These are phyloP conservation scores for Neosilurus hyrtlii DNA, from an alignment of 2,797 vertebrate species.

Conservation along the genomic window DNA sequence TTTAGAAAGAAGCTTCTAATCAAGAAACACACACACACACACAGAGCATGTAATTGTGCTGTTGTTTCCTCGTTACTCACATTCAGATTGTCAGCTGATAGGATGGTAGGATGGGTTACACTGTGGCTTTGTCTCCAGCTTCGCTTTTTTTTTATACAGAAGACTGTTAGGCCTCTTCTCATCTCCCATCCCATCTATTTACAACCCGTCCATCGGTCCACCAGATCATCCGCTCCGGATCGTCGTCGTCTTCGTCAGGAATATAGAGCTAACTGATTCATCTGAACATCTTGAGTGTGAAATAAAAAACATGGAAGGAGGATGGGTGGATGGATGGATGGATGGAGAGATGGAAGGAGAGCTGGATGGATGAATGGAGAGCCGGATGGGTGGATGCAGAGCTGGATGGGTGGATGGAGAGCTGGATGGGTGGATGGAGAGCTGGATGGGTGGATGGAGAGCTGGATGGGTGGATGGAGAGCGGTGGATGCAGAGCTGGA, in stretches of 20 bases:
- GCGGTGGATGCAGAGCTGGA: too few species aligned
- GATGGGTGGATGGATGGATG: too few species aligned
- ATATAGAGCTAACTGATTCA: neutral
- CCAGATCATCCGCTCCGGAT: neutral
- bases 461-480: too few species aligned
- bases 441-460: too few species aligned
- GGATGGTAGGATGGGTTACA: neutral
- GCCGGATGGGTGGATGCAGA: too few species aligned
- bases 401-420: too few species aligned
- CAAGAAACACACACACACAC: too few species aligned
- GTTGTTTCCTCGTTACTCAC: neutral
- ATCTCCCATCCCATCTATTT: neutral
- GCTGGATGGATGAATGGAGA: too few species aligned
- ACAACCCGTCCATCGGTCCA: neutral
- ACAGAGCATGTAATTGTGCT: neutral
- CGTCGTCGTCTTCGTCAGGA: too few species aligned
- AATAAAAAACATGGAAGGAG: too few species aligned
- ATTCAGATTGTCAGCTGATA: slow-evolving; percentile 3
- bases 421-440: too few species aligned
- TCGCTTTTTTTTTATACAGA: neutral
- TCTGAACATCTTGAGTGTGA: neutral
- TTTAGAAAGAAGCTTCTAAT: neutral
- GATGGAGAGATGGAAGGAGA: too few species aligned
- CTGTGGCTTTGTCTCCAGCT: neutral
- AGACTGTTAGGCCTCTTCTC: neutral